Evolutionary conservation across 2,113 vertebrate genomes (phyloP).

Genomic region (Microtus oregoni): DNA sequence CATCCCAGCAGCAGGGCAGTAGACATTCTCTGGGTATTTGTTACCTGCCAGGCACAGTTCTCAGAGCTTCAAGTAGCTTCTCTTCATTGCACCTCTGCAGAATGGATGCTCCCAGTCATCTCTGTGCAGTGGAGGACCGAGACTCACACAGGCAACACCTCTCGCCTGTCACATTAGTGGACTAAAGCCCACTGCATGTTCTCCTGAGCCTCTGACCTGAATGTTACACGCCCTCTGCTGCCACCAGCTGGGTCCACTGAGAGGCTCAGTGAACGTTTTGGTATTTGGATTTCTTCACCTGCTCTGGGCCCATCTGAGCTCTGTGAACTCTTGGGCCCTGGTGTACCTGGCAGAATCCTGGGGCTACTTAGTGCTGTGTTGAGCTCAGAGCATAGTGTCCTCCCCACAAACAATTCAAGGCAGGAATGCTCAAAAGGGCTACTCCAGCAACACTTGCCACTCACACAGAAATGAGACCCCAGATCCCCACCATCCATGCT

Average conservation of each 20-base stretch:
- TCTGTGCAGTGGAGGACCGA: accelerated
- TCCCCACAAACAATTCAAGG: neutral
- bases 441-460: neutral
- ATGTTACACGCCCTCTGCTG: neutral
- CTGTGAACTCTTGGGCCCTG: neutral
- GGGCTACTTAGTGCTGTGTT: neutral
- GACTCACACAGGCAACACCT: neutral
- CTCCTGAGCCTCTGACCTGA: neutral
- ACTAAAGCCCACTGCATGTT: neutral
- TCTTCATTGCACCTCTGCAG: neutral
- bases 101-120: accelerated
- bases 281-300: neutral
- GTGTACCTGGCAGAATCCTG: neutral
- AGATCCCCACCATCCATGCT: no score
- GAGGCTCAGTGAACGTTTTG: neutral
- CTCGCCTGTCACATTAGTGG: neutral
- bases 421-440: neutral
- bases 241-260: neutral
- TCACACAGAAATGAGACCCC: neutral
- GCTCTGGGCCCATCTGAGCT: neutral
- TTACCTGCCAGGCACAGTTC: neutral
- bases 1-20: neutral
- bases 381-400: neutral
- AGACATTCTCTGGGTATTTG: neutral
- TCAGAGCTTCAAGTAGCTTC: neutral